Evolutionary conservation across 2,888 invertebrate species (phyloP).

Genomic region (Megaustenia siamemsis): DNA sequence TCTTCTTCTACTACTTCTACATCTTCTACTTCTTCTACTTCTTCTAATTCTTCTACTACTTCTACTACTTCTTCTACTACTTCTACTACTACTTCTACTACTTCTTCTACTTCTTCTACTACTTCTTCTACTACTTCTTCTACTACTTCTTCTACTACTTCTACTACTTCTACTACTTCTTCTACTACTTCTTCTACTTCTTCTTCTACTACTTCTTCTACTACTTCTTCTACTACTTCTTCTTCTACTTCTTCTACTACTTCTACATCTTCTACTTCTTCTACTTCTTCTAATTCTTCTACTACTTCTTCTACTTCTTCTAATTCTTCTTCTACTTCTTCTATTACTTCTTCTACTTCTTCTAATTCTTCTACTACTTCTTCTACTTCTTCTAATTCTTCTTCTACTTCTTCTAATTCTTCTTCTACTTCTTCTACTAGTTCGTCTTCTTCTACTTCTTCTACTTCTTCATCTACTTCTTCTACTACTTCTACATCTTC

Average conservation of each 20-base stretch:
- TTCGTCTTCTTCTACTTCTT: not conserved
- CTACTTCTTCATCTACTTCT: not conserved
- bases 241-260: conserved; percentile 32
- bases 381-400: not conserved
- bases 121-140: conserved; percentile 17
- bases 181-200: conserved; percentile 32
- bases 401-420: conserved; percentile 4
- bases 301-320: conserved; percentile 28
- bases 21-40: not conserved
- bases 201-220: conserved; percentile 35
- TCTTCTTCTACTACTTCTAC: conserved; percentile 1
- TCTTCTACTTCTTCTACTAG: conserved; percentile 31
- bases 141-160: conserved; percentile 24
- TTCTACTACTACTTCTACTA: conserved; percentile 17
- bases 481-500: not conserved
- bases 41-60: conserved; percentile 3
- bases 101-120: conserved; percentile 6
- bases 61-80: conserved; percentile 12
- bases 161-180: conserved; percentile 32
- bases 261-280: not conserved
- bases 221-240: conserved; percentile 38
- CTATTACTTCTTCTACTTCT: conserved; percentile 26
- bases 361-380: not conserved
- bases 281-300: conserved; percentile 25
- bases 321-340: conserved; percentile 27